Conservation (phyloP, 2,888 invertebrate species). For the Belgica antarctica region DNA sequence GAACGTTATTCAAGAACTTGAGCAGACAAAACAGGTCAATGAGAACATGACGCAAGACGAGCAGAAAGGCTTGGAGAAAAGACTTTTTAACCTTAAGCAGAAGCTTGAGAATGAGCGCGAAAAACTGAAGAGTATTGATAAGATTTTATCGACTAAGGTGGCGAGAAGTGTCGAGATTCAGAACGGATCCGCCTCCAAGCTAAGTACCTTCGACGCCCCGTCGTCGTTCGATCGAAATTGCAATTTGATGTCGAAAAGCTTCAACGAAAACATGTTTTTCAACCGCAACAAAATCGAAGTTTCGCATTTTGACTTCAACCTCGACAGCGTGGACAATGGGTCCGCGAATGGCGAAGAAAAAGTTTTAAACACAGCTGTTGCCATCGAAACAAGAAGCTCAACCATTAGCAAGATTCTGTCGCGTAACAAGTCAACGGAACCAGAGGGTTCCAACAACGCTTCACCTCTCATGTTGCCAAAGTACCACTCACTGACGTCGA, state of each 20-base stretch:
- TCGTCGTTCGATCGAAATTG: slow-evolving; percentile 43
- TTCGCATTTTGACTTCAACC: slow-evolving; percentile 39
- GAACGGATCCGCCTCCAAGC: not conserved
- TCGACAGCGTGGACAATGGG: not conserved
- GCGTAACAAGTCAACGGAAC: not conserved
- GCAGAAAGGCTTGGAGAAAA: slow-evolving; percentile 68
- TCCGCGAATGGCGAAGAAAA: not conserved
- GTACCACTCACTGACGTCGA: slow-evolving; percentile 37
- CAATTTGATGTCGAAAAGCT: slow-evolving; percentile 59
- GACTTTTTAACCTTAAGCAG: slow-evolving; percentile 60
- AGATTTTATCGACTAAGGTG: slow-evolving; percentile 46
- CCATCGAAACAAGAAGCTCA: not conserved
- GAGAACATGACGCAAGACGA: slow-evolving; percentile 67
- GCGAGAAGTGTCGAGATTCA: not conserved
- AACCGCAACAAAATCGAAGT: slow-evolving; percentile 57
- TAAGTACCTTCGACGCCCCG: slow-evolving; percentile 18
- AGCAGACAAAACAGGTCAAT: slow-evolving; percentile 65
- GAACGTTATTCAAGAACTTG: slow-evolving; percentile 63
- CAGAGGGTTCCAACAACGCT: not conserved
- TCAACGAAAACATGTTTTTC: slow-evolving; percentile 59
- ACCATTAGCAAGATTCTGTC: not conserved
- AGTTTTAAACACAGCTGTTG: slow-evolving; percentile 15
- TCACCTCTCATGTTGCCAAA: slow-evolving; percentile 43
- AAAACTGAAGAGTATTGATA: slow-evolving; percentile 65
- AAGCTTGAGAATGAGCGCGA: slow-evolving; percentile 68